Base-by-base conservation (phyloP, 1,140 invertebrate species). In the Drosophila lini region DNA sequence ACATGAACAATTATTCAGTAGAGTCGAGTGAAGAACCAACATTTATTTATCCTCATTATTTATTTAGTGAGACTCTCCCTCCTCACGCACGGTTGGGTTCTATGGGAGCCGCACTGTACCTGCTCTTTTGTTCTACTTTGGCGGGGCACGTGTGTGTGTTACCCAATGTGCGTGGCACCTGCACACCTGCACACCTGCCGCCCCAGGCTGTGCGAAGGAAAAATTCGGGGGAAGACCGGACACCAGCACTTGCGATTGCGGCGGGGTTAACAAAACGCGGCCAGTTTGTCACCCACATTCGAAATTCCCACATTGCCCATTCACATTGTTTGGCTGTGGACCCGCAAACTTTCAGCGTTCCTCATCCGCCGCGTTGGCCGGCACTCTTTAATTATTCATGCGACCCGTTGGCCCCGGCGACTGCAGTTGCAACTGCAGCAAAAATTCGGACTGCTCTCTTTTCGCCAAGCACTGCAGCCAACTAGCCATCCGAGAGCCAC, bases 311-410 rank as follows among this genome's bases (percentile, higher is more conserved):
- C 64, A 61, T 71, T 38, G 70, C 15, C 40, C 55, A 71, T 68
- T 45, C 19, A 45, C 60, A 76, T 83, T 83, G 80, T 80, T 79
- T 73, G 70, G 32, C 65, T 48, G 55, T 3, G 25, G 36, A 50
- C 9, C 58, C 50, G 28, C 57, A 32, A 63, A 63, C 36, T 57
- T 41, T 34, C 19, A 10, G 19, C 38, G 22, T 28, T 13, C 48
- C 48, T 25, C 16, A 34, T 19, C 44, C 19, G 15, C 16, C 22
- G n/a, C 8, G 19, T 8, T 40, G 47, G 22, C 13, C 13, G 31
- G 31, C 58, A 9, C 62, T 60, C 45, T 59, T 80, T 71, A 73
- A 84, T 84, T 83, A 83, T 84, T 77, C 81, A 83, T 83, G 31
- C 61, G 65, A 60, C 74, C 79, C 67, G 74, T 68, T 63, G 62